Evolutionary conservation across 2,888 invertebrate genomes (phyloP), one percentile per base, ranked within the genome.

Genomic region (Coremacera marginata): DNA sequence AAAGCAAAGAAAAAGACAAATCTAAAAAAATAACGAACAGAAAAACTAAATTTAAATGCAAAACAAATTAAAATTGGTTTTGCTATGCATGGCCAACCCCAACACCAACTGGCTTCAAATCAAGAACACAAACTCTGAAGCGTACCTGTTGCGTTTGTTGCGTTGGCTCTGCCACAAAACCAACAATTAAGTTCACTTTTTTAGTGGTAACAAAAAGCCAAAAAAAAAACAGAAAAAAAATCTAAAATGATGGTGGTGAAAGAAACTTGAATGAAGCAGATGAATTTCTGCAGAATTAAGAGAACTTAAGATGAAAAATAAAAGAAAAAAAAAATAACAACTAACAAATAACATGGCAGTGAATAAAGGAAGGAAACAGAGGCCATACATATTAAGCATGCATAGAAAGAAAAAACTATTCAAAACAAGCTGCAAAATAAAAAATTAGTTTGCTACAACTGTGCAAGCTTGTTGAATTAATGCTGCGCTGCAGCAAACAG

Each of bases 11-110:
- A 37, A 67, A 49, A 34, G 37, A 52, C 51, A 51, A 19, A 27
- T 22, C 51, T 9, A 52, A 25, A 7, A n/a, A 31, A 34, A 19
- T 7, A 37, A 34, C 1, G 25, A 57, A 37, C 19, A 68, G 37
- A 62, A 75, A 52, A 57, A 76, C 14, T 22, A 68, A 68, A 68
- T 51, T 49, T 52, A 68, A 68, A 68, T 27, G 31, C 22, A 65
- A 67, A 77, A 68, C 16, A 73, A 68, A 63, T 74, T 77, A 63
- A 70, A 70, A 63, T 74, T 70, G 65, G 74, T 51, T 62, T 74
- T n/a, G 34, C 52, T 67, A 55, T 76, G 71, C 65, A 19, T 65
- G 52, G 72, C 67, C 67, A 44, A 14, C 60, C 25, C 34, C 70
- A 52, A 63, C 63, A 76, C 62, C 62, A 37, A 27, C 49, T 52